Evolutionary conservation across 2,888 invertebrate species (phyloP).

Genomic region (Schrankia costaestrigalis): DNA sequence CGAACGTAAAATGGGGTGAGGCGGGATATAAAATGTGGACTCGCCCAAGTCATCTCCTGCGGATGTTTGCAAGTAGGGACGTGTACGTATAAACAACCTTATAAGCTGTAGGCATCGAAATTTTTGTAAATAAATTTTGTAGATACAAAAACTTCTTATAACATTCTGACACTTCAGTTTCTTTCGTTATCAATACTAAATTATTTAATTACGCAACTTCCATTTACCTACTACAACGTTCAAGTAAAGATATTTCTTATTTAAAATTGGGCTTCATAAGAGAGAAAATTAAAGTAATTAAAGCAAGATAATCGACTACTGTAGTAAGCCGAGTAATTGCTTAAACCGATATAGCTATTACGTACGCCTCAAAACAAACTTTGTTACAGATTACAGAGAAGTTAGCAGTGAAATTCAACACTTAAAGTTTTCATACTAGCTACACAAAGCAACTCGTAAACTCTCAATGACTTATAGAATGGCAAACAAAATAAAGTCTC

Average conservation of each 20-base stretch:
- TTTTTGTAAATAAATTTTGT: slow-evolving; percentile 32
- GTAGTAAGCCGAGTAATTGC: no score
- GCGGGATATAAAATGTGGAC: slow-evolving; percentile 57
- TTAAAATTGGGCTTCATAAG: no score
- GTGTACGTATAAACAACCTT: slow-evolving; percentile 36
- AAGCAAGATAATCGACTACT: no score
- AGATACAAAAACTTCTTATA: slow-evolving; percentile 22
- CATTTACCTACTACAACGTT: not conserved
- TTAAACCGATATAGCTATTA: not conserved
- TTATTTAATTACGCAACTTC: no score
- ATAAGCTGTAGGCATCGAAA: slow-evolving; percentile 20
- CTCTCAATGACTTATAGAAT: slow-evolving; percentile 33
- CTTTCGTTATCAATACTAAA: no score
- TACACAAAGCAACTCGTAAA: slow-evolving; percentile 35
- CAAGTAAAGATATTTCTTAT: no score
- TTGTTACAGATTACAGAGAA: slow-evolving; percentile 12
- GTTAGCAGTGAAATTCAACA: slow-evolving; percentile 23
- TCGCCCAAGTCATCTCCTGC: slow-evolving; percentile 61
- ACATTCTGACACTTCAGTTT: slow-evolving; percentile 1
- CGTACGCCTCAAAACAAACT: slow-evolving; percentile 3
- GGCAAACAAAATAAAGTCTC: slow-evolving; percentile 36
- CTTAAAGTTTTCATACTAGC: slow-evolving; percentile 27
- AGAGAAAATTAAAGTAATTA: no score
- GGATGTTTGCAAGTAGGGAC: slow-evolving; percentile 48
- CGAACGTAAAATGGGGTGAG: slow-evolving; percentile 49